These are phyloP conservation scores for Lasioglossum villosulum DNA, from an alignment of 2,888 invertebrate genomes.

Conservation along the genomic window DNA sequence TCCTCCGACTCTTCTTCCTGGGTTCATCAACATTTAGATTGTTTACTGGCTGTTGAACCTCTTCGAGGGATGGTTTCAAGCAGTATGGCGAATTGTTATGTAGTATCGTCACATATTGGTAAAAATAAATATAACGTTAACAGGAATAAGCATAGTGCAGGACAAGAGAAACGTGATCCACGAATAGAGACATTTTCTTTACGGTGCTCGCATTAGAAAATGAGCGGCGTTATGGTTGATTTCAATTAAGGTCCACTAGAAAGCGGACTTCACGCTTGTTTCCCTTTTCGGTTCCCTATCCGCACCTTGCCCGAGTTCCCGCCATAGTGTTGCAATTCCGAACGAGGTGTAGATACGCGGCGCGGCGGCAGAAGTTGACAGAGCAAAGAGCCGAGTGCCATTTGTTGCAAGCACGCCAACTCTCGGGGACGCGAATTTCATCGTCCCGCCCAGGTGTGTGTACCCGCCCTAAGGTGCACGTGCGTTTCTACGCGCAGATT, in stretches of 20 bases:
- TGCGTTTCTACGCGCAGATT: constrained; percentile 40
- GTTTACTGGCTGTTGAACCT: neutral
- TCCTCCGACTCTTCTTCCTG: neutral
- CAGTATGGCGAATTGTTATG: too few relatives aligned
- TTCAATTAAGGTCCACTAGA: neutral
- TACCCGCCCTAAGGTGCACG: constrained; percentile 38
- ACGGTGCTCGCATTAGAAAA: neutral
- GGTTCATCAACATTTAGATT: neutral
- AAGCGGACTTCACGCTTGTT: constrained; percentile 3
- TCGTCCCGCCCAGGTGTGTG: constrained; percentile 51
- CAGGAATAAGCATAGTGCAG: too few relatives aligned
- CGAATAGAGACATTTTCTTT: neutral
- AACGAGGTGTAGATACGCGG: neutral
- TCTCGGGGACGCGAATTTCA: constrained; percentile 32
- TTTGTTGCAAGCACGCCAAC: constrained; percentile 6
- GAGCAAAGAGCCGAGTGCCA: neutral
- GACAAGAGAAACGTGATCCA: neutral
- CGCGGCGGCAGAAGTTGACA: neutral
- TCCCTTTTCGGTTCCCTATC: constrained; percentile 2
- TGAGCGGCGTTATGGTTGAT: neutral
- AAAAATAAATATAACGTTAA: too few relatives aligned
- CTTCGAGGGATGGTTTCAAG: too few relatives aligned
- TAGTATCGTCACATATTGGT: too few relatives aligned
- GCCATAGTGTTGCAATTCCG: neutral
- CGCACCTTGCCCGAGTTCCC: neutral